A percentile compares a stretch with the other conserved stretches of the same genome.
phyloP scores from a whole-genome alignment of 2,888 invertebrate genomes.

The Scaptomyza flava region DNA sequence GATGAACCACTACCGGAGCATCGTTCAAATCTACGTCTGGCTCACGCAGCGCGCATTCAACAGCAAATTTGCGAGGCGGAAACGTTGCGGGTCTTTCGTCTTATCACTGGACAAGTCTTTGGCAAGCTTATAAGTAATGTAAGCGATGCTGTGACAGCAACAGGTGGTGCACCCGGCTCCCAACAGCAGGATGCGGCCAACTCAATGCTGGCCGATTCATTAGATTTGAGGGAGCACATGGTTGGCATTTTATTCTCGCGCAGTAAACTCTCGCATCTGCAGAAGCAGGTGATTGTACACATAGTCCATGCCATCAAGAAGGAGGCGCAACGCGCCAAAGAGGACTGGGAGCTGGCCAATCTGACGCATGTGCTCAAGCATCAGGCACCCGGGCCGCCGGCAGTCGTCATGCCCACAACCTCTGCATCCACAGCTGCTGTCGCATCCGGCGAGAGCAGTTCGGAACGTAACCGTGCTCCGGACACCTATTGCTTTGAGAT shows the following conservation, averaged over 20 bases:
- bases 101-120: constrained; percentile 94
- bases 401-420: constrained; percentile 28
- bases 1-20: constrained; percentile 36
- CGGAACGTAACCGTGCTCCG: constrained; percentile 81
- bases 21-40: constrained; percentile 78
- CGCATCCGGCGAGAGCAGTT: constrained; percentile 73
- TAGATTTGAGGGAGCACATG: constrained; percentile 96
- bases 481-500: constrained; percentile 99
- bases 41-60: constrained; percentile 87
- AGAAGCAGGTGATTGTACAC: constrained; percentile 96
- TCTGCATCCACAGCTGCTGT: constrained; percentile 16
- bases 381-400: constrained; percentile 29
- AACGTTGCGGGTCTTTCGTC: constrained; percentile 95
- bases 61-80: constrained; percentile 95
- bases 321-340: constrained; percentile 93
- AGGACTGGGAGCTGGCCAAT: constrained; percentile 93
- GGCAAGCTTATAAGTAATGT: constrained; percentile 91
- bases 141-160: constrained; percentile 51
- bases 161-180: constrained; percentile 4
- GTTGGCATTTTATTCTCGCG: constrained; percentile 98
- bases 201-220: constrained; percentile 85
- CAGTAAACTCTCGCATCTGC: constrained; percentile 95
- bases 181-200: constrained; percentile 42
- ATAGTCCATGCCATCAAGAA: constrained; percentile 95
- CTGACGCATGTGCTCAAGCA: constrained; percentile 77